Conservation (phyloP, 2,797 vertebrate species). For the Gorsachius magnificus region DNA sequence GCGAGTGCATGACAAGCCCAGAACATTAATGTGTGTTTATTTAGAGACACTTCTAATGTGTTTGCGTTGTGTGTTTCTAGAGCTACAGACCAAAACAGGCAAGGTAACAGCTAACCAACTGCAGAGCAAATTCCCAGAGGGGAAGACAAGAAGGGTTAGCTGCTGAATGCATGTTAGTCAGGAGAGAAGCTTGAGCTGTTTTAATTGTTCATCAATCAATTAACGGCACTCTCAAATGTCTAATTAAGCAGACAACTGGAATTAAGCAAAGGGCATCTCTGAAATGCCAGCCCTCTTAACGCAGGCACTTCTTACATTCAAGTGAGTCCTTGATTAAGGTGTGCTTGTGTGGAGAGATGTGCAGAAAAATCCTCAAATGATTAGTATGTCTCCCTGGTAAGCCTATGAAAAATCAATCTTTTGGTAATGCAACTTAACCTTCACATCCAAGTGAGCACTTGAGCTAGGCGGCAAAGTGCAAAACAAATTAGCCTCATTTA, state of each 20-base stretch:
- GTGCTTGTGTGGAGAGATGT: neutral
- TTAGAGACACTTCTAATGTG: slow-evolving; percentile 33
- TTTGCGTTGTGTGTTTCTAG: slow-evolving; percentile 57
- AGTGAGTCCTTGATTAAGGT: slow-evolving; percentile 70
- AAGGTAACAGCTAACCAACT: slow-evolving; percentile 37
- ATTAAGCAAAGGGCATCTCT: slow-evolving; percentile 71
- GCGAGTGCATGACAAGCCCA: neutral
- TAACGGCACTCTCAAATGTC: slow-evolving; percentile 61
- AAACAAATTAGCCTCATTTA: neutral
- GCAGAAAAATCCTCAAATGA: neutral
- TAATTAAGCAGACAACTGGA: slow-evolving; percentile 73
- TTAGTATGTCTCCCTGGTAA: neutral
- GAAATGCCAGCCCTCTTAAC: slow-evolving; percentile 49
- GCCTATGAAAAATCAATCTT: neutral
- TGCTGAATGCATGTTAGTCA: slow-evolving; percentile 59
- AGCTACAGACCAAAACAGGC: slow-evolving; percentile 63
- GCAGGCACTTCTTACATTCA: slow-evolving; percentile 53
- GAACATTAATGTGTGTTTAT: slow-evolving; percentile 23
- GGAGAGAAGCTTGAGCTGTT: slow-evolving; percentile 54
- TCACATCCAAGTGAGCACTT: neutral
- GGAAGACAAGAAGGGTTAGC: slow-evolving; percentile 29
- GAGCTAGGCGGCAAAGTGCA: neutral
- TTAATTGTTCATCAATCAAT: slow-evolving; percentile 76
- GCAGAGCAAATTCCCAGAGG: slow-evolving; percentile 38
- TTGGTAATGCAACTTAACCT: slow-evolving; percentile 30